Evolutionary conservation across 2,888 invertebrate species (phyloP).

Genomic region (Phrixothrix hirtus): DNA sequence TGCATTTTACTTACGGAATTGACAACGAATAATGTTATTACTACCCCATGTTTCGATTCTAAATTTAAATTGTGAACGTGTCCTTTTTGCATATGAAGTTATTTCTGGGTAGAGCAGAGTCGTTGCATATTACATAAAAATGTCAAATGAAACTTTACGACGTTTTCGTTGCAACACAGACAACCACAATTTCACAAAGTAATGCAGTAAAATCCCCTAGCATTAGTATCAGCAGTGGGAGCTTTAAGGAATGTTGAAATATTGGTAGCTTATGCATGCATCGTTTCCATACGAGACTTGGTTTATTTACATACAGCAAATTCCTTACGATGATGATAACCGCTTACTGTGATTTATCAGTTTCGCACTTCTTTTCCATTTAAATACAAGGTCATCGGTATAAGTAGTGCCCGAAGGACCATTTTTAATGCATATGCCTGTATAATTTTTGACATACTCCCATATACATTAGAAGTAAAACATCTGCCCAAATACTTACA

Average conservation of each 20-base stretch:
- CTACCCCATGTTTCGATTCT: no score
- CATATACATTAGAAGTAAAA: neutral
- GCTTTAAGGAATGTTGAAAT: conserved; percentile 13
- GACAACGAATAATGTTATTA: no score
- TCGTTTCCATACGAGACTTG: conserved; percentile 20
- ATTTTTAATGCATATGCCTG: no score
- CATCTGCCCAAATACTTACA: neutral
- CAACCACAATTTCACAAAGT: conserved; percentile 14
- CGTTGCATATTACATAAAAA: conserved; percentile 6
- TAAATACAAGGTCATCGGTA: no score
- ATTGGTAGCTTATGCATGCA: conserved; percentile 20
- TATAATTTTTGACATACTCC: neutral
- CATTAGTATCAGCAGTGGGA: conserved; percentile 5
- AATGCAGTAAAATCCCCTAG: conserved; percentile 13
- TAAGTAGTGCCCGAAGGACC: no score
- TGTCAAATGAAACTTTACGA: conserved; percentile 9
- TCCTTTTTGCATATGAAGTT: neutral
- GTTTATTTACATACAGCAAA: conserved; percentile 11
- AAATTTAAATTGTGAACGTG: no score
- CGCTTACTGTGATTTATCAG: neutral
- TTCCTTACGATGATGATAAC: neutral
- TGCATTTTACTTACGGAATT: no score
- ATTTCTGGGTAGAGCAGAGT: neutral
- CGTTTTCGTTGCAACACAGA: conserved; percentile 2
- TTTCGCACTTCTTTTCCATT: no score